A percentile compares a stretch with the other conserved stretches of the same genome.
Conservation (phyloP, 92 coral and sea anemone genomes). For the Hydrozoanthus gracilis region DNA sequence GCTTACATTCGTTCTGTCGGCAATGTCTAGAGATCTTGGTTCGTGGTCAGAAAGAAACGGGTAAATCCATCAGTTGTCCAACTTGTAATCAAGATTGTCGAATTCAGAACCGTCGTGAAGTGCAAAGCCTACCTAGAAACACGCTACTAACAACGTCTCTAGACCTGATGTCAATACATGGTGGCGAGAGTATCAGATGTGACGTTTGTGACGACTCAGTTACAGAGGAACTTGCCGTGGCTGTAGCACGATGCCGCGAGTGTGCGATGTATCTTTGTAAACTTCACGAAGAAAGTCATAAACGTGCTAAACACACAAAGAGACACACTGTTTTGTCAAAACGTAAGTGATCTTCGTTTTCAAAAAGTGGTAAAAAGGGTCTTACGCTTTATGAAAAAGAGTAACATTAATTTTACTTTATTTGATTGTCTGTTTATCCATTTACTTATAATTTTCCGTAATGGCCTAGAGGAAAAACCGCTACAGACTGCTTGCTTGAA, state of each 20-base stretch:
- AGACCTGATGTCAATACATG: constrained; percentile 62
- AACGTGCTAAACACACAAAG: constrained; percentile 59
- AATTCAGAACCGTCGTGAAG: constrained; percentile 55
- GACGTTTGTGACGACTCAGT: constrained; percentile 64
- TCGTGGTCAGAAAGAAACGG: constrained; percentile 46
- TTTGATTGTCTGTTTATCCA: too few species aligned
- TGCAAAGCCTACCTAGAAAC: constrained; percentile 56
- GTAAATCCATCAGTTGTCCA: constrained; percentile 51
- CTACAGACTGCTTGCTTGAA: too few species aligned
- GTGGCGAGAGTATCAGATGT: constrained; percentile 55
- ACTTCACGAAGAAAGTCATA: constrained; percentile 72
- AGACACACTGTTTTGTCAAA: constrained; percentile 54
- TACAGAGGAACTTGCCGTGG: constrained; percentile 44
- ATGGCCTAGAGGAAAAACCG: too few species aligned
- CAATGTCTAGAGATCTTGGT: constrained; percentile 62
- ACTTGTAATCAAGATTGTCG: constrained; percentile 52
- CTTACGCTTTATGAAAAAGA: too few species aligned
- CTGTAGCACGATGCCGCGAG: constrained; percentile 64
- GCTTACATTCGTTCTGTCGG: constrained; percentile 70
- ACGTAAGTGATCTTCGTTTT: constrained; percentile 28
- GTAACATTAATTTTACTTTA: too few species aligned
- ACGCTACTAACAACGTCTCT: constrained; percentile 63
- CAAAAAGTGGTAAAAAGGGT: not conserved
- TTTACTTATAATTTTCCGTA: too few species aligned
- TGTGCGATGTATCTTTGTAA: constrained; percentile 67